Conservation (phyloP, 2,797 vertebrate species). For the Rhynchotus rufescens region DNA sequence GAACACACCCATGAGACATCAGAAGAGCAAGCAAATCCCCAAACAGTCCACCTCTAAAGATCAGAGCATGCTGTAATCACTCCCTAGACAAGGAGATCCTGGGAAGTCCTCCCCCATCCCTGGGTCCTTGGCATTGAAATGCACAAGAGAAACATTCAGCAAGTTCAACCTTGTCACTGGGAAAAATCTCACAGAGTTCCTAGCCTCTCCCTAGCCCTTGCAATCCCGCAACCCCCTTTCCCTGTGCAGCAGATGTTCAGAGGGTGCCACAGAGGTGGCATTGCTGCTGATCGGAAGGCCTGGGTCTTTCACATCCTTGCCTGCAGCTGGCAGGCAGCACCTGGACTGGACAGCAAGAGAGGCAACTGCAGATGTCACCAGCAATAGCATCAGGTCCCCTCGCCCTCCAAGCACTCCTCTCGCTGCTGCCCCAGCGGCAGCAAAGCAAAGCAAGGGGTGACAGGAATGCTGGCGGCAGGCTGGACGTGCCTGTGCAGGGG, state of each 20-base stretch:
- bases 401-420: not conserved
- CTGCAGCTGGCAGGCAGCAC: not conserved
- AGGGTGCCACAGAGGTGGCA: not conserved
- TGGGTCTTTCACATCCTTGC: not conserved
- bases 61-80: not conserved
- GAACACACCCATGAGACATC: slow-evolving; percentile 24
- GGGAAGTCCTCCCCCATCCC: not conserved
- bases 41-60: not conserved
- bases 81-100: slow-evolving; percentile 1
- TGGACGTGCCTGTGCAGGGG: not conserved
- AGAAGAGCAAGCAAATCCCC: slow-evolving; percentile 31
- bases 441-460: accelerated
- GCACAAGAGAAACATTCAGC: not conserved
- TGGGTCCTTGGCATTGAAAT: not conserved
- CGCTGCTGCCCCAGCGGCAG: not conserved
- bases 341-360: not conserved
- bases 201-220: not conserved
- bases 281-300: not conserved
- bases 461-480: not conserved
- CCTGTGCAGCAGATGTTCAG: not conserved
- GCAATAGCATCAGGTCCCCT: not conserved
- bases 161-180: not conserved
- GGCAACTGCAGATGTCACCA: not conserved
- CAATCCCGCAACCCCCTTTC: not conserved
- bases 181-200: not conserved